Evolutionary conservation across 2,113 vertebrate genomes (phyloP), one percentile per base, ranked within the genome.

Genomic region (Zosterops lateralis): DNA sequence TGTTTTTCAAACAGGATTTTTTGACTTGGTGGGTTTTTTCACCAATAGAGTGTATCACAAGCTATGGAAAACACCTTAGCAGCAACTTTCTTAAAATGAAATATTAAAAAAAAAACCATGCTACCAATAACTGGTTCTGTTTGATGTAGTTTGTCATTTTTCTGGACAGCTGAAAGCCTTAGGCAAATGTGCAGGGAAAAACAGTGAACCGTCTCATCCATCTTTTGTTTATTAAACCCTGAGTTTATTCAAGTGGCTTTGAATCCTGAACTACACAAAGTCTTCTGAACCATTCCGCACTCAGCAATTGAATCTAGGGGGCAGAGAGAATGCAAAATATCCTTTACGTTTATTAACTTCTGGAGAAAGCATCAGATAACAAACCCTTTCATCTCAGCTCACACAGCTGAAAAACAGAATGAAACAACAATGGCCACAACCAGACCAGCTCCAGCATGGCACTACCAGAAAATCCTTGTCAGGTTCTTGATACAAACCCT

Each of bases 101-200:
- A 56, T 61, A 83, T 64, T 78, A 57, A 75, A 92, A 92, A 58
- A 78, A 62, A 8, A 18, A 42, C 7, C 48, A 48, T 81, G 44
- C 53, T 72, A 94, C 89, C 86, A 94, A 73, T 95, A 96, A 94
- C 57, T 79, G 40, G 38, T 64, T 92, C 54, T 95, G 70, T 91
- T 93, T 92, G 75, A 96, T 92, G 61, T 12, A 89, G 51, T 92
- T 87, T 84, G 80, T 96, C 87, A 92, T 97, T 93, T 65, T 93
- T 90, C 88, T 84, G 85, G 92, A 92, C 86, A 96, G 93, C 91
- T 92, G 75, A 93, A 95, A 94, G 93, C 95, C 93, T 87, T 81
- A 95, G 95, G 90, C 83, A 92, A 96, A 91, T 50, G 22, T 40
- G 57, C 68, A 82, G 73, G 38, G 54, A 50, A 94, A 95, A 95